Base-by-base conservation (phyloP, 2,797 vertebrate species). In the Microcaecilia unicolor region DNA sequence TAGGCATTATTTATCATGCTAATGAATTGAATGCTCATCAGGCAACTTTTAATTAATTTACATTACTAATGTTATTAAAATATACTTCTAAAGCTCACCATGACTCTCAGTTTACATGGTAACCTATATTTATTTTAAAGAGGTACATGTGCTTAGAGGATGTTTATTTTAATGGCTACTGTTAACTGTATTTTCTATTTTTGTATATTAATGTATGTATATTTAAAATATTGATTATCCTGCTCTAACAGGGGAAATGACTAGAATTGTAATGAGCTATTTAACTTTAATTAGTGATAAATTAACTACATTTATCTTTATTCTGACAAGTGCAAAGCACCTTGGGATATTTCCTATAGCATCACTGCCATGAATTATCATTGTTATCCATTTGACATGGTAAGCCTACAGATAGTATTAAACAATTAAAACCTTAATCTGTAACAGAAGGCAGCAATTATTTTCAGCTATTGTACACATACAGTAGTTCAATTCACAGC, bases 191-290 rank as follows among this genome's bases (percentile, higher is more conserved):
- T 22, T 31, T 54, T 14, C 24, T 49, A 22, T 37, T 24, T 43
- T 27, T 38, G 1, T 48, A 8, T 4, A 21, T 34, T 41, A 40
- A 5, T 44, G 20, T 30, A 4, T 17, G 20, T 34, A 6, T 30
- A 15, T 46, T 62, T 57, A 48, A 41, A 34, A 34, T 32, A 43
- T 23, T 36, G 46, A 47, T 41, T 15, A 28, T 18, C 13, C 10
- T 32, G 15, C 7, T 45, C 56, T 50, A 30, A 17, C 55, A 46
- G 29, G 43, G 19, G 10, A 55, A 58, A 20, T 20, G 28, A n/a
- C 21, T 10, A 59, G 27, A 52, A 46, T 61, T 57, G 47, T 52
- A 51, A 40, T 45, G 43, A 51, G 6, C 8, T 41, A 31, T 28
- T 38, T 59, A 25, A 23, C 11, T 37, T 43, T 19, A 55, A n/a